A percentile compares a stretch with the other conserved stretches of the same genome.
phyloP scores from a whole-genome alignment of 2,113 vertebrate species.

The Oxygymnocypris stewartii region DNA sequence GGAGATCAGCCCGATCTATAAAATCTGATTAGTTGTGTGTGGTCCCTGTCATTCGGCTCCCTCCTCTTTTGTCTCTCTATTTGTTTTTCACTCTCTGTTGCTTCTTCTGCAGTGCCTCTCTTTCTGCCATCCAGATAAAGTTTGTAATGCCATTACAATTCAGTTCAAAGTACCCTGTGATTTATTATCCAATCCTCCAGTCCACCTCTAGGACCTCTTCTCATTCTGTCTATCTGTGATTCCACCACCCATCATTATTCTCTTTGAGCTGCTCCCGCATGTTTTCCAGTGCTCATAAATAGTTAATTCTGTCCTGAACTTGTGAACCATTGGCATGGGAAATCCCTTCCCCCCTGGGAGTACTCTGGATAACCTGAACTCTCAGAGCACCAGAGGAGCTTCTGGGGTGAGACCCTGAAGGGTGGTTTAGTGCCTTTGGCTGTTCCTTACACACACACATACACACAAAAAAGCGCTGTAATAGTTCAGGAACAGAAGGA shows the following conservation, averaged over 20 bases:
- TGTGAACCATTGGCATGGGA: conserved; percentile 59
- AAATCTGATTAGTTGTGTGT: conserved; percentile 71
- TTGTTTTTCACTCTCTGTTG: not conserved
- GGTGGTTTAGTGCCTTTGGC: conserved; percentile 53
- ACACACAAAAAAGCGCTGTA: conserved; percentile 49
- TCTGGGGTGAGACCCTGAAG: not conserved
- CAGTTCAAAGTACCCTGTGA: conserved; percentile 54
- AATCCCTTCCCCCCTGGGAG: not conserved
- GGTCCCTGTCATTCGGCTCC: conserved; percentile 35
- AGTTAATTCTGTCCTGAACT: conserved; percentile 67
- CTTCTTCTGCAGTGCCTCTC: conserved; percentile 29
- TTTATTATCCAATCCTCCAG: conserved; percentile 46
- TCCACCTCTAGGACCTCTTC: conserved; percentile 23
- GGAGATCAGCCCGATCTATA: conserved; percentile 69
- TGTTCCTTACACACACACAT: not conserved
- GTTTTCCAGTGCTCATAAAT: conserved; percentile 69
- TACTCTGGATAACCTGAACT: conserved; percentile 12
- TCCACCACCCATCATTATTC: not conserved
- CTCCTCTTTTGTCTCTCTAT: conserved; percentile 28
- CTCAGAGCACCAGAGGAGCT: not conserved
- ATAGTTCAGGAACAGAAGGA: conserved; percentile 53
- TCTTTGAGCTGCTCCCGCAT: conserved; percentile 30
- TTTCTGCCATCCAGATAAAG: conserved; percentile 51
- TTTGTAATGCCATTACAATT: conserved; percentile 61
- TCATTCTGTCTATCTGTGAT: not conserved